Conservation (phyloP, 2,113 vertebrate species). For the Dasyprocta punctata region DNA sequence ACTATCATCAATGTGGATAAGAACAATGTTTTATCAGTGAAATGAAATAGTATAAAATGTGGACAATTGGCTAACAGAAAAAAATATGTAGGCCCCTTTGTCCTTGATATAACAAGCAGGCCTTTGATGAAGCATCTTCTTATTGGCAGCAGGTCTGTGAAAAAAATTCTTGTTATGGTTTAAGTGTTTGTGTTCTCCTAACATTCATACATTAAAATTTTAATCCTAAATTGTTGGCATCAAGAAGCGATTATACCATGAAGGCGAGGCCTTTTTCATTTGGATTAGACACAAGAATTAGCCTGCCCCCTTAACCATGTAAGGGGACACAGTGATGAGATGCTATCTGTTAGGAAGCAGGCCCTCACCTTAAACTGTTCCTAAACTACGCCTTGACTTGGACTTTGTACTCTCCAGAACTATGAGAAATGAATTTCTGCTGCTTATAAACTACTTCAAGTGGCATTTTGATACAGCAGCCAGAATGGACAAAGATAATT, state of each 20-base stretch:
- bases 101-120: background rate
- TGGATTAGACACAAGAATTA: background rate
- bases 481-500: background rate
- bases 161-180: background rate
- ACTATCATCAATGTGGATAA: background rate
- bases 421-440: background rate
- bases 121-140: background rate
- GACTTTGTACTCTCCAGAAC: background rate
- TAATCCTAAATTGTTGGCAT: background rate
- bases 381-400: background rate
- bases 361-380: background rate
- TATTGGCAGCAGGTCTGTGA: background rate
- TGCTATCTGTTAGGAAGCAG: background rate
- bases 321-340: background rate
- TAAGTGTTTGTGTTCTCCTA: background rate
- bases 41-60: background rate
- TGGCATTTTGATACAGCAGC: background rate
- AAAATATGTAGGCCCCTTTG: background rate
- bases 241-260: background rate
- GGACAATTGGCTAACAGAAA: background rate
- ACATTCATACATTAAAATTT: background rate
- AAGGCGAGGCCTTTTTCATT: background rate
- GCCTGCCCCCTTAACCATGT: background rate
- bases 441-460: background rate
- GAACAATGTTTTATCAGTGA: background rate